phyloP scores from a whole-genome alignment of 2,113 vertebrate species.

The Aegithalos caudatus region DNA sequence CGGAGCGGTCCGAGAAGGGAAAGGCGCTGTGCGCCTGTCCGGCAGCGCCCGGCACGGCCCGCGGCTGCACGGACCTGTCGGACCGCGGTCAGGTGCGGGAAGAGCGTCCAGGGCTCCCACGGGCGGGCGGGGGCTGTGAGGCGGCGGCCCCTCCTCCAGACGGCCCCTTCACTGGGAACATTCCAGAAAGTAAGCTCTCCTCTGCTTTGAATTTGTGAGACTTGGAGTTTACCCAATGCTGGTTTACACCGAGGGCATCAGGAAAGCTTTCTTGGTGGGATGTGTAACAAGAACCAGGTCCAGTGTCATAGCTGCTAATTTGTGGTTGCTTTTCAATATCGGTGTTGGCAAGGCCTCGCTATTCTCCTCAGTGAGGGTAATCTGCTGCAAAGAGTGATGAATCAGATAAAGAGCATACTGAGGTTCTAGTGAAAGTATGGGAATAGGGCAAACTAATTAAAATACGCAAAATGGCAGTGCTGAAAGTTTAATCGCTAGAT shows the following conservation, averaged over 20 bases:
- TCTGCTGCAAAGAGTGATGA: too few species aligned
- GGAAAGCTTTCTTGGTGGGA: not conserved
- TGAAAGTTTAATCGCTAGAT: not conserved
- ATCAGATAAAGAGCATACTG: not conserved
- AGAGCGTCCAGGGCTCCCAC: not conserved
- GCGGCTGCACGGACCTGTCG: not conserved
- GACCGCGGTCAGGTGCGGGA: not conserved
- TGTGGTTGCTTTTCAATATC: not conserved
- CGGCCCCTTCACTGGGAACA: not conserved
- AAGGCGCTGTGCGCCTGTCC: too few species aligned
- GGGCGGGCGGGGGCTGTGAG: not conserved
- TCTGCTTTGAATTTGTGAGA: too few species aligned
- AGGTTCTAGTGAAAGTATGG: not conserved
- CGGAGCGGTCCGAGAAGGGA: not conserved
- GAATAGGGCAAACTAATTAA: not conserved
- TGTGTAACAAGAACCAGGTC: not conserved
- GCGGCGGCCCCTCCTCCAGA: not conserved
- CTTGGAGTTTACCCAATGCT: fast-evolving
- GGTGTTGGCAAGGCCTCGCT: fast-evolving
- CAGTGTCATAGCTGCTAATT: not conserved
- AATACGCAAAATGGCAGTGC: not conserved
- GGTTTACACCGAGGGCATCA: fast-evolving
- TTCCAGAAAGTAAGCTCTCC: not conserved
- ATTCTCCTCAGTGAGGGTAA: not conserved
- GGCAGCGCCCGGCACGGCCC: not conserved